Evolutionary conservation across 1,140 invertebrate genomes (phyloP).

Genomic region (Elysia chlorotica): DNA sequence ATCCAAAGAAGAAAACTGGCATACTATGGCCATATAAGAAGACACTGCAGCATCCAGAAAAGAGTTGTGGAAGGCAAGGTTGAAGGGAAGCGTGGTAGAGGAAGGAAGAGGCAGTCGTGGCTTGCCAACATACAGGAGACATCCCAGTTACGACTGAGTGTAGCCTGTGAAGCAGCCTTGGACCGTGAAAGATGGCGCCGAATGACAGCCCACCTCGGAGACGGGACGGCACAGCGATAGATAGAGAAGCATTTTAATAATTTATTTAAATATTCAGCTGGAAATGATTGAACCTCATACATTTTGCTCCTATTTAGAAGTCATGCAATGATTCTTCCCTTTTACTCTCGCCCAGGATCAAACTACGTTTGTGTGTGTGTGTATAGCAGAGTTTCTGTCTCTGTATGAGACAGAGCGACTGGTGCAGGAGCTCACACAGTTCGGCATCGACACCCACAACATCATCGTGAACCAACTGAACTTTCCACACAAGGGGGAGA

Average conservation of each 20-base stretch:
- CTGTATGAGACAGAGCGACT: slow-evolving; percentile 97
- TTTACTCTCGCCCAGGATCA: slow-evolving; percentile 72
- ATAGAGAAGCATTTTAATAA: too few species aligned
- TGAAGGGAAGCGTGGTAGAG: slow-evolving; percentile 87
- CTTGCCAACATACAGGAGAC: too few species aligned
- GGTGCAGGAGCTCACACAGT: slow-evolving; percentile 86
- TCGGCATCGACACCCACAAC: slow-evolving; percentile 96
- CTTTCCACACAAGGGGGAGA: slow-evolving; percentile 64
- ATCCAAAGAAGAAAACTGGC: too few species aligned
- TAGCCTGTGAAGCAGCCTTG: too few species aligned
- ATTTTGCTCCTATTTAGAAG: background rate
- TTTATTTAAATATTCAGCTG: too few species aligned
- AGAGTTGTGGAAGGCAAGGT: too few species aligned
- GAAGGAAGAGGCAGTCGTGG: slow-evolving; percentile 91
- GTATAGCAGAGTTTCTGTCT: slow-evolving; percentile 98
- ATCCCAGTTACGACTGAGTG: background rate
- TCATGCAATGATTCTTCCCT: background rate
- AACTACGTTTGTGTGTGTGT: slow-evolving; percentile 99
- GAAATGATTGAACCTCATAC: too few species aligned
- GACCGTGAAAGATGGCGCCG: too few species aligned
- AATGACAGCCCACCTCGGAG: too few species aligned
- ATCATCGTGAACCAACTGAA: slow-evolving; percentile 77
- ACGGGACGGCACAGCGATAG: too few species aligned
- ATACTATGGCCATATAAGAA: too few species aligned
- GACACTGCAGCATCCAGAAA: too few species aligned